Base-by-base conservation (phyloP, 2,113 vertebrate species). In the Onychostoma macrolepis region DNA sequence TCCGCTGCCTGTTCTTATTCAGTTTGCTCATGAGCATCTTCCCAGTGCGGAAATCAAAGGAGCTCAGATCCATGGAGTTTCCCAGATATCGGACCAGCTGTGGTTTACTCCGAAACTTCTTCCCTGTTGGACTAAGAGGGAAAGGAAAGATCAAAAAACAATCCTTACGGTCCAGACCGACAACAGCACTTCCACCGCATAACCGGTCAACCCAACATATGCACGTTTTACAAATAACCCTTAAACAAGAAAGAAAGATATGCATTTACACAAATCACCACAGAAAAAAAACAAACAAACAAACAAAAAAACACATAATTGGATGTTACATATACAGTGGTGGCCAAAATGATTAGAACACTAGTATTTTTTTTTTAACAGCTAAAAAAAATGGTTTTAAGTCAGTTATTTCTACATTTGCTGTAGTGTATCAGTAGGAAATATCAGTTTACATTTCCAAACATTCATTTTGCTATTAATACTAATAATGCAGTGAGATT, bases 21-120 rank as follows among this genome's bases (percentile, higher is more conserved):
- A 97, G 94, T 91, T 98, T 99, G 91, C 95, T 96, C 95, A 97
- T 95, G 15, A 99, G 92, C 92, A 96, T 96, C 91, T 96, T 96
- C 91, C 96, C 97, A 41, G 94, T 94, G 85, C 96, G 93, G 92
- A 97, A 96, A 92, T 97, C 96, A 92, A 96, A 95, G 90, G 96
- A 94, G 90, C 95, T 96, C 92, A 96, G 95, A 84, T 97, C 96
- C 87, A 96, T 91, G 88, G 96, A 95, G 90, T 96, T 96, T 69
- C 96, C 96, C 92, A 97, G 94, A 90, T 96, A 96, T 76, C 97
- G 96, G 69, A 95, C 94, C 91, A 97, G 94, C 92, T 98, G 97
- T 63, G 97, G 97, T 89, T 98, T 98, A 94, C 95, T 96, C 91
- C 98, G 95, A 92, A 99, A 97, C 84, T 97, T 97, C 95, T 97